Base-by-base conservation (phyloP, 2,113 vertebrate genomes). In the Gorsachius goisagi region DNA sequence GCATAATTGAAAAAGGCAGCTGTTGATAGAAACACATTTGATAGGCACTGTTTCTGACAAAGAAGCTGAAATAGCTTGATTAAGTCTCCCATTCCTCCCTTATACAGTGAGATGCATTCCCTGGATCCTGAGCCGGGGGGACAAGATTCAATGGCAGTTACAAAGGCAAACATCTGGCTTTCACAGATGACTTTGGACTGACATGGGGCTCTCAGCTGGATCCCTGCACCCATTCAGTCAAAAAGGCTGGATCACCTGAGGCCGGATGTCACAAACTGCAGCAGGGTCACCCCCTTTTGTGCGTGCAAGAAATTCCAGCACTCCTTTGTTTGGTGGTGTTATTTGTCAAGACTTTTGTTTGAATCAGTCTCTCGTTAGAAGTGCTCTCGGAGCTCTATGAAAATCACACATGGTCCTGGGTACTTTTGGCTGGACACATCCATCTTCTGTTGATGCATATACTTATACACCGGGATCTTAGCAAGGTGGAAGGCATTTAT, bases 1-100 rank as follows among this genome's bases (percentile, higher is more conserved):
- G 73, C 55, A 78, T 89, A 91, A 91, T 71, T 94, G 60, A 76
- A 93, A 95, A 93, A 81, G 90, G 85, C 88, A 89, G 88, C 77
- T 81, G 80, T 87, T 82, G 84, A 90, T 28, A 75, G 90, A 71
- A 94, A 83, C 56, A 37, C 71, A 72, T 82, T 59, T 79, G 75
- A 93, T 76, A 4, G 2, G 58, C 26, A 14, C 84, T 20, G 71
- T 52, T 90, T 74, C 93, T 93, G 90, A 91, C 86, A 88, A 52
- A 94, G 81, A 71, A 75, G 68, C 33, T 72, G 81, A 89, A 95
- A 93, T 24, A 66, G 79, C 75, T 82, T 76, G 47, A 85, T 88
- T 66, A 91, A 68, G 74, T 81, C 74, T 58, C 50, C 17, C 0
- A 0, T 50, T 67, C 44, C 50, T 26, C 27, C 30, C 59, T 32